Evolutionary conservation across 2,797 vertebrate genomes (phyloP), one percentile per base, ranked within the genome.

Genomic region (Acanthiza pusilla): DNA sequence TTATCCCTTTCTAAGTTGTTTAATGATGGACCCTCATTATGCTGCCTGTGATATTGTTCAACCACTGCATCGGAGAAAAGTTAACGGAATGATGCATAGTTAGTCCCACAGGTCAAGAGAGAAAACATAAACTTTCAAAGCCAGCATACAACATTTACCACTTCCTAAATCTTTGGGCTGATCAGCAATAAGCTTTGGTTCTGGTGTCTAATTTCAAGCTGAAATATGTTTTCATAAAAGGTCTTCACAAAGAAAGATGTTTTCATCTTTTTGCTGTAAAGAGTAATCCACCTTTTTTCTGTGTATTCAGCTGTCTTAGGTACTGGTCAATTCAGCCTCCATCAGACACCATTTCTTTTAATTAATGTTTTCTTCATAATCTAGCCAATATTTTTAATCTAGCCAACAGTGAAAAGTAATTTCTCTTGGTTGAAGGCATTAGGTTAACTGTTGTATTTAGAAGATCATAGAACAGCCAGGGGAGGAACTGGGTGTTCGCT

Each of bases 331-430:
- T 14, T 7, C 16, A 54, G 26, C 3, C 13, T 68, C 16, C 16
- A 45, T 30, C 51, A 72, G 21, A 75, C 10, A 48, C 3, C 8
- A 4, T 12, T 48, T 70, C 8, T 48, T 60, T 48, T n/a, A 57
- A 63, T 62, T 76, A 47, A 32, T 51, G 2, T 62, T 92, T 88
- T 86, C 51, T 82, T 81, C 91, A 38, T 43, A 78, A 57, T 43
- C 16, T 27, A 62, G 27, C 6, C 11, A 81, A 12, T 55, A 61
- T 11, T 74, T 90, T 40, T 58, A 89, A 58, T 57, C 30, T 58
- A 73, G 14, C 7, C 23, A 61, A 27, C 27, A 58, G 13, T 63
- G 27, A 83, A 75, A 78, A 72, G 16, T 40, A 68, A 34, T 22
- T 83, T 48, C 13, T 77, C 11, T 65, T 58, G 5, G 9, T 47